Evolutionary conservation across 2,888 invertebrate genomes (phyloP).

Genomic region (Tortricodes alternella): DNA sequence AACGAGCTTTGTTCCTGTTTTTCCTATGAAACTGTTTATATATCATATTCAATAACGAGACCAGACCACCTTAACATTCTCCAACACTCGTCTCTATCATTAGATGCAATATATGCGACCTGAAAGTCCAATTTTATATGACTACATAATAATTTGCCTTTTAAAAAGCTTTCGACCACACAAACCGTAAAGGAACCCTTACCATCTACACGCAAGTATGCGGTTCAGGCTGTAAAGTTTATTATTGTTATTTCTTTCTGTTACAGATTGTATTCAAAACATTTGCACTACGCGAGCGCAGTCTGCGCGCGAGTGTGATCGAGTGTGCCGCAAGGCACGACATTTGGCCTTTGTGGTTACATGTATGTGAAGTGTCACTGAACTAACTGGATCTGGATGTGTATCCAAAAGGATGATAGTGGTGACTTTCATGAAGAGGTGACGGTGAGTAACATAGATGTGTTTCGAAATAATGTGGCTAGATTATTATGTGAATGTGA

Average conservation of each 20-base stretch:
- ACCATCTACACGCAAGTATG: conserved; percentile 47
- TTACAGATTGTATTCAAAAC: conserved; percentile 82
- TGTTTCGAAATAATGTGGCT: no score
- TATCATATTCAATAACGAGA: no score
- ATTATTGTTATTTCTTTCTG: conserved; percentile 80
- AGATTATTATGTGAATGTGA: no score
- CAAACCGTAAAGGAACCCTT: conserved; percentile 40
- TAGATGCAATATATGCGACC: no score
- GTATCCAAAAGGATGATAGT: conserved; percentile 74
- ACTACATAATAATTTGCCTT: conserved; percentile 1
- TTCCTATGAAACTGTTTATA: no score
- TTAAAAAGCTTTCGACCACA: conserved; percentile 44
- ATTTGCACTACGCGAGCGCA: conserved; percentile 60
- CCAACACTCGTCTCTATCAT: no score
- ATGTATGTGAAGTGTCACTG: conserved; percentile 49
- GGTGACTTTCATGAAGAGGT: conserved; percentile 65
- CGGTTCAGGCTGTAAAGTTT: conserved; percentile 57
- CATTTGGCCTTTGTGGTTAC: conserved; percentile 42
- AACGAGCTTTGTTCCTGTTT: no score
- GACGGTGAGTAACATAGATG: conserved; percentile 62
- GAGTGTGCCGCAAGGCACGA: conserved; percentile 66
- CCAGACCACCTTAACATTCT: no score
- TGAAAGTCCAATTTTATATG: neutral
- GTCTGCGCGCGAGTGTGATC: conserved; percentile 57
- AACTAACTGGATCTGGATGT: conserved; percentile 65